These are phyloP conservation scores for Stomorhina lunata DNA, from an alignment of 2,888 invertebrate genomes.

Conservation along the genomic window DNA sequence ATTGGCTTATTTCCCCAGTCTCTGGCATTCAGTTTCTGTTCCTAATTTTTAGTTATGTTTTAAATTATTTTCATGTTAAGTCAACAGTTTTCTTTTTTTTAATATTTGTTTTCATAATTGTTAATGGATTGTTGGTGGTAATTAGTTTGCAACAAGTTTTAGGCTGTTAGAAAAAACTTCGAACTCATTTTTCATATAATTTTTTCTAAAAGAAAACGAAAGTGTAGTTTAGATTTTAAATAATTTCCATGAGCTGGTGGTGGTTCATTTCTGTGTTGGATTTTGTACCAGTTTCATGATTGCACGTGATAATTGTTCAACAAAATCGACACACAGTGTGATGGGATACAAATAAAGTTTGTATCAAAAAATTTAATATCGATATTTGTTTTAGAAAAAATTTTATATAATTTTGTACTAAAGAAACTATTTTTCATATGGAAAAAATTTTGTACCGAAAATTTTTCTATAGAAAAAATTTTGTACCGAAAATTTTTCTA, in stretches of 20 bases:
- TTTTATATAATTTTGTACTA: no score
- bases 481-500: no score
- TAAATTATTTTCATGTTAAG: background rate
- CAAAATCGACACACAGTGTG: no score
- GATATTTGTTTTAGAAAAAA: no score
- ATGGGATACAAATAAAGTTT: no score
- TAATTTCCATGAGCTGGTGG: no score
- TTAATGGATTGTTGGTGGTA: slow-evolving; percentile 41
- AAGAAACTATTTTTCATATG: no score
- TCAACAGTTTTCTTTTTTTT: slow-evolving; percentile 3
- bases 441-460: no score
- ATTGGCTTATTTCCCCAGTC: background rate
- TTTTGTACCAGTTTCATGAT: slow-evolving; percentile 72
- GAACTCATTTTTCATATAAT: slow-evolving; percentile 6
- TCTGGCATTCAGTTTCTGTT: background rate
- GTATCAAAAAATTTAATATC: no score
- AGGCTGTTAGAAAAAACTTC: slow-evolving; percentile 32
- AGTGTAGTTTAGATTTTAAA: slow-evolving; percentile 50
- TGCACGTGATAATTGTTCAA: slow-evolving; percentile 70
- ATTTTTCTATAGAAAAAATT: no score
- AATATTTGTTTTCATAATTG: slow-evolving; percentile 46
- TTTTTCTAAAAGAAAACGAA: slow-evolving; percentile 67
- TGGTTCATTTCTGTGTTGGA: slow-evolving; percentile 62
- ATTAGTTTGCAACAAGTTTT: slow-evolving; percentile 47
- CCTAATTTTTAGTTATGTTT: background rate